Evolutionary conservation across 92 coral and sea anemone genomes (phyloP), one percentile per base, ranked within the genome.

Genomic region (Palythoa grandiflora): DNA sequence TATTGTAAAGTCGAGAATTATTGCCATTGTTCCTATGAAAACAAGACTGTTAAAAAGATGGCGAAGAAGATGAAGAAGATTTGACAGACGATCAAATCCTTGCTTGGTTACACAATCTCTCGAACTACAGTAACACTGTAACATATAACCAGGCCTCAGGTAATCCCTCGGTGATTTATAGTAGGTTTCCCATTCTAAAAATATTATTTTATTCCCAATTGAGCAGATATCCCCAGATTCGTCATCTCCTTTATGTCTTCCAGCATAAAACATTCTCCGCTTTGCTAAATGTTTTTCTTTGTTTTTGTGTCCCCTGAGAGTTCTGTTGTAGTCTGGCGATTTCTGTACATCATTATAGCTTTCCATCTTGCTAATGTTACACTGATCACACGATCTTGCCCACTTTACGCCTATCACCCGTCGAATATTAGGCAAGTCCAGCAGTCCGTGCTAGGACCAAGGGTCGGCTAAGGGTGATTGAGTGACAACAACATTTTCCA

Each of bases 361-460:
- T 1, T 53, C 60, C 11, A 53, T 3, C 70, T 63, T 63, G 70
- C 70, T 63, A 63, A 63, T 63, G 21, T 13, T 63, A n/a, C 70
- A 63, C 21, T n/a, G 70, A 6, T 63, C 70, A 63, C 70, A 63
- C 6, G 70, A 63, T 0, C 70, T 6, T 63, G 19, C 21, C 70
- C 70, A 63, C 70, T 63, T 21, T n/a, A 63, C 70, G n/a, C 70
- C 70, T 63, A 63, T 63, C 70, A 63, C 6, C 21, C 21, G n/a
- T 12, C 21, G 70, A 1, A 63, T 13, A 63, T 63, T 63, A 15
- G 70, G 21, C 70, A 63, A n/a, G 3, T 14, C 21, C 15, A 63
- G 21, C 19, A 63, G n/a, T 13, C 7, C 6, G 6, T 17, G 17
- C 70, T 21, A 63, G 10, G 21, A 63, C 21, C 2, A 2, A 63